phyloP scores from a whole-genome alignment of 1,140 invertebrate genomes.

The Trichoplusia ni region DNA sequence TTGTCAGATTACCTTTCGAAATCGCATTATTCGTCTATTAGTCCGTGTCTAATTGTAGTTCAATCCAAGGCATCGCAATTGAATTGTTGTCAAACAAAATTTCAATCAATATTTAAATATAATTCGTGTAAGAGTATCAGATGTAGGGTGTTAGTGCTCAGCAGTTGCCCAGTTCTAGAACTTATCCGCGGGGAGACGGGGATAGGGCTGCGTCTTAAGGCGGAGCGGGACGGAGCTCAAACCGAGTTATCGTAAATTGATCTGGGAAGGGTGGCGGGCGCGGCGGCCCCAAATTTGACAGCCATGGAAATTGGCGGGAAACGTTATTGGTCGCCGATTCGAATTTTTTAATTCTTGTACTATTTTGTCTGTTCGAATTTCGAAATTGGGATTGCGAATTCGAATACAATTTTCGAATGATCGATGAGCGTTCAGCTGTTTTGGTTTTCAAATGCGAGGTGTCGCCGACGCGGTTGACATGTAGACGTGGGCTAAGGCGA shows the following conservation, averaged over 20 bases:
- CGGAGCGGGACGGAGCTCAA: slow-evolving; percentile 61
- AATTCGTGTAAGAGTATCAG: slow-evolving; percentile 13
- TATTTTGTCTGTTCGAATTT: slow-evolving; percentile 40
- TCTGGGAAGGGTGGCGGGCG: slow-evolving; percentile 63
- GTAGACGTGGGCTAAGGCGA: neutral
- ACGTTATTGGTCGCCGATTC: slow-evolving; percentile 69
- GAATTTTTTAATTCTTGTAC: slow-evolving; percentile 28
- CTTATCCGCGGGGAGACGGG: slow-evolving; percentile 67
- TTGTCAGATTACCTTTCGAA: too few species aligned
- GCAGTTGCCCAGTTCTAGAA: slow-evolving; percentile 63
- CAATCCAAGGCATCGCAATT: too few species aligned
- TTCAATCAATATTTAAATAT: neutral
- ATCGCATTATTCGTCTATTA: too few species aligned
- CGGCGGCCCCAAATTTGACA: slow-evolving; percentile 76
- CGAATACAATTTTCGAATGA: slow-evolving; percentile 1
- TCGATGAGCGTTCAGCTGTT: neutral
- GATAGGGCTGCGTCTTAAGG: slow-evolving; percentile 69
- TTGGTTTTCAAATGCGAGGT: neutral
- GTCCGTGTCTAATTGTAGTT: too few species aligned
- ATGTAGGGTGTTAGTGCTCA: slow-evolving; percentile 46
- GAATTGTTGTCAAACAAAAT: too few species aligned
- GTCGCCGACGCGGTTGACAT: neutral
- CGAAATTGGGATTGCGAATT: slow-evolving; percentile 27
- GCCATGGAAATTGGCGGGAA: slow-evolving; percentile 79
- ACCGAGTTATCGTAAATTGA: slow-evolving; percentile 77